Conservation (phyloP, 2,797 vertebrate species). For the Danio choprae region DNA sequence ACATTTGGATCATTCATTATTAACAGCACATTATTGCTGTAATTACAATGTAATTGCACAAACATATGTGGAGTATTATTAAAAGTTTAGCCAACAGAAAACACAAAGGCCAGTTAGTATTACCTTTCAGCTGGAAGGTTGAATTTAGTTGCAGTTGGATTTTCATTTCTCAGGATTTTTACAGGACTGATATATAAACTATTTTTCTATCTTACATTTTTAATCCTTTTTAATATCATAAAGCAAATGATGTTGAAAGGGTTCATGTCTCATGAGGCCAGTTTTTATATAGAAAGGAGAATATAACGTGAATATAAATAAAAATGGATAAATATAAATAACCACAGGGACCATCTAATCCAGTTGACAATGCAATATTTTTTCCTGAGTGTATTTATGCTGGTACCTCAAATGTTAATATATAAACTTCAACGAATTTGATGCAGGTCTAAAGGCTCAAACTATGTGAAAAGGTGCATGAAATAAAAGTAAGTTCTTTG, state of each 20-base stretch:
- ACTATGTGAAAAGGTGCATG: not conserved
- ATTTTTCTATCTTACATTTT: constrained; percentile 33
- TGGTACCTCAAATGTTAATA: constrained; percentile 16
- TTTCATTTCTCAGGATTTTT: constrained; percentile 39
- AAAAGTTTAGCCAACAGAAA: constrained; percentile 29
- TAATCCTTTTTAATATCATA: constrained; percentile 11
- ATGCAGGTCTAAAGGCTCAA: not conserved
- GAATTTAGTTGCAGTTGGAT: constrained; percentile 31
- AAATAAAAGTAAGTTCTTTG: not conserved
- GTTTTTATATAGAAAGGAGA: constrained; percentile 14
- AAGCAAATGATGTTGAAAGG: constrained; percentile 18
- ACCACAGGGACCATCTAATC: not conserved
- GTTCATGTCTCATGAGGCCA: not conserved
- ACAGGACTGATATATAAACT: not conserved
- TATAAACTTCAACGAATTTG: constrained; percentile 1
- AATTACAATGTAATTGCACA: constrained; percentile 40
- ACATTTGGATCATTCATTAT: constrained; percentile 26
- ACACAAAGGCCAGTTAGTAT: constrained; percentile 42
- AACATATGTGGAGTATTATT: constrained; percentile 46
- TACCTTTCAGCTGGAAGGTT: constrained; percentile 32
- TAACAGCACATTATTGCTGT: constrained; percentile 21
- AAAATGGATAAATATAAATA: not conserved
- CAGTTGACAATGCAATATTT: not conserved
- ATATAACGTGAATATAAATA: constrained; percentile 5
- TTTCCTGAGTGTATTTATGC: not conserved